A percentile compares a stretch with the other conserved stretches of the same genome.
These are phyloP conservation scores for Conistra vaccinii DNA, from an alignment of 2,888 invertebrate species.

Conservation along the genomic window DNA sequence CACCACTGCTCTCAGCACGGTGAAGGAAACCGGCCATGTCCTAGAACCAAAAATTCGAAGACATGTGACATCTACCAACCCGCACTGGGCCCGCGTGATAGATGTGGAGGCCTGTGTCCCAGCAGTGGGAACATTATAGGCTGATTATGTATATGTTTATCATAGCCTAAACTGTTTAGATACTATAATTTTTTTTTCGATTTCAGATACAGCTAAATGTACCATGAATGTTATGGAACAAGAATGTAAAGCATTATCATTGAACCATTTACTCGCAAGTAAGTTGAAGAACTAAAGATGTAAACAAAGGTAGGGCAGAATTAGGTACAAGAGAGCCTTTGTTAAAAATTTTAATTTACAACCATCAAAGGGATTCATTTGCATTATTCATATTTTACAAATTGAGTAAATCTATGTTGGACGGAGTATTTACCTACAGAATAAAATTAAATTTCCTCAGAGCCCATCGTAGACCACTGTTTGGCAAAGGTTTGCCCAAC, in stretches of 20 bases:
- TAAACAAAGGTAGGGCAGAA: background rate
- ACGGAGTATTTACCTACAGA: conserved; percentile 1
- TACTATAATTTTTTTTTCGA: background rate
- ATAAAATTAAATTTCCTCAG: background rate
- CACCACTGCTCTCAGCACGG: too few relatives aligned
- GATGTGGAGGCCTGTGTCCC: too few relatives aligned
- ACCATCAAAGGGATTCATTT: conserved; percentile 37
- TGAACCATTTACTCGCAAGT: background rate
- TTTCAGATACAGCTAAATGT: too few relatives aligned
- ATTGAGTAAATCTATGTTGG: conserved; percentile 29
- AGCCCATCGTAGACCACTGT: background rate
- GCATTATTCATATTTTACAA: conserved; percentile 37
- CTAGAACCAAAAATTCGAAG: too few relatives aligned
- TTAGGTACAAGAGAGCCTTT: conserved; percentile 23
- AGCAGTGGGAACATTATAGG: too few relatives aligned
- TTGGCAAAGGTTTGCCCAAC: background rate
- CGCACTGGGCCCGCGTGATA: too few relatives aligned
- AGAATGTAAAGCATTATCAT: background rate
- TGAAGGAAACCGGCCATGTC: too few relatives aligned
- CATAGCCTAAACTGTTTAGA: background rate
- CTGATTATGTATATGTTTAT: too few relatives aligned
- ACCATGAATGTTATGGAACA: too few relatives aligned
- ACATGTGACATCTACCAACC: too few relatives aligned
- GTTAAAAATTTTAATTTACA: conserved; percentile 40
- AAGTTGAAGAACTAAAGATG: conserved; percentile 6